A percentile compares a stretch with the other conserved stretches of the same genome.
phyloP scores from a whole-genome alignment of 2,888 invertebrate species.

The Alcis repandata region DNA sequence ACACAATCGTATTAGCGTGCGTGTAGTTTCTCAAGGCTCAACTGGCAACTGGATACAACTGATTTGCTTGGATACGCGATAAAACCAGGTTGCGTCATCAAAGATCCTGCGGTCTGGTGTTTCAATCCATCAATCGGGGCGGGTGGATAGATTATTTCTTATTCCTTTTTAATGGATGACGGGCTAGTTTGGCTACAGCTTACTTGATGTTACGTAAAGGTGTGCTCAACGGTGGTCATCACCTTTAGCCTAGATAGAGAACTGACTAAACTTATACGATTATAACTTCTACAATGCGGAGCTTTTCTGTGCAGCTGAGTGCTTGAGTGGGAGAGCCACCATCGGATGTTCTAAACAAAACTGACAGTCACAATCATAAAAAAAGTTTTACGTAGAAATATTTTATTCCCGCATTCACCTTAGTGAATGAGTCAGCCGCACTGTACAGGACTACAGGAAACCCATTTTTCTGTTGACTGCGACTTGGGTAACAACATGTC shows the following conservation, averaged over 20 bases:
- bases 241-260: too few relatives aligned
- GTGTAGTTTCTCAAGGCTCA: conserved; percentile 23
- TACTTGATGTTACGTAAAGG: too few relatives aligned
- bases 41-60: conserved; percentile 25
- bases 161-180: not conserved
- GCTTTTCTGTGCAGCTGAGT: too few relatives aligned
- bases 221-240: too few relatives aligned
- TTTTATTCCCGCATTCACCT: not conserved
- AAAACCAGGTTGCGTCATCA: not conserved
- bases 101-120: too few relatives aligned
- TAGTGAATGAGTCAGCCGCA: not conserved
- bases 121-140: not conserved
- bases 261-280: too few relatives aligned
- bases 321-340: too few relatives aligned
- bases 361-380: too few relatives aligned
- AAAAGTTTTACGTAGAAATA: too few relatives aligned
- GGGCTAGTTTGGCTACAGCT: not conserved
- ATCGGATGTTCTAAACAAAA: too few relatives aligned
- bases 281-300: too few relatives aligned
- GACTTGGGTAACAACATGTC: conserved; percentile 13
- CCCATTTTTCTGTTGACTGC: conserved; percentile 6
- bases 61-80: conserved; percentile 13
- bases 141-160: not conserved
- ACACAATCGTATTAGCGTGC: conserved; percentile 33
- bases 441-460: not conserved